A percentile compares a stretch with the other conserved stretches of the same genome.
These are phyloP conservation scores for Drosophila simulans DNA, from an alignment of 1,140 invertebrate species.

Conservation along the genomic window DNA sequence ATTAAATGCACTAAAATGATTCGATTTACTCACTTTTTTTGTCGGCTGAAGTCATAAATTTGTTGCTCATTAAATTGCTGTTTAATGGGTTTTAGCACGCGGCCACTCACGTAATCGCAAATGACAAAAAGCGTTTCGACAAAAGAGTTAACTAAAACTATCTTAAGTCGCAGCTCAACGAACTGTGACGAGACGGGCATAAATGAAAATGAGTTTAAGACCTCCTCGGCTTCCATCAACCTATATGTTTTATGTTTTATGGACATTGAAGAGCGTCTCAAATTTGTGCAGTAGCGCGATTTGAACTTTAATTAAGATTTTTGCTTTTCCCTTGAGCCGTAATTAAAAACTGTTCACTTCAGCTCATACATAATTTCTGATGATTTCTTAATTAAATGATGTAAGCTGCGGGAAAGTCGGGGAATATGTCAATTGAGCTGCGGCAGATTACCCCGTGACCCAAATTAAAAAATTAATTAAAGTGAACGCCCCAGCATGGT, in stretches of 20 bases:
- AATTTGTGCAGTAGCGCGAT: slow-evolving; percentile 51
- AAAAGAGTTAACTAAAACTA: slow-evolving; percentile 41
- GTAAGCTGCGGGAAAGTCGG: slow-evolving; percentile 38
- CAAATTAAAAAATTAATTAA: slow-evolving; percentile 80
- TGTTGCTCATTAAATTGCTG: slow-evolving; percentile 59
- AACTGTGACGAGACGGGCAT: slow-evolving; percentile 47
- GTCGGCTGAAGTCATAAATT: slow-evolving; percentile 60
- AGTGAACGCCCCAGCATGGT: slow-evolving; percentile 58
- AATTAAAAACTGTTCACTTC: slow-evolving; percentile 37
- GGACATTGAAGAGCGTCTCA: slow-evolving; percentile 58
- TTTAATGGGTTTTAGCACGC: slow-evolving; percentile 66
- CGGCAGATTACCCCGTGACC: slow-evolving; percentile 51
- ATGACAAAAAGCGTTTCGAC: slow-evolving; percentile 49
- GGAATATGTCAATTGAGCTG: slow-evolving; percentile 45
- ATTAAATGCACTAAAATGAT: slow-evolving; percentile 53
- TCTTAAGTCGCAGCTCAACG: slow-evolving; percentile 53
- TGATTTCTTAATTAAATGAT: slow-evolving; percentile 65
- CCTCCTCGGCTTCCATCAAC: slow-evolving; percentile 26
- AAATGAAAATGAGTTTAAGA: slow-evolving; percentile 19
- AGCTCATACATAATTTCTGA: slow-evolving; percentile 34
- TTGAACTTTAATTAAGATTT: slow-evolving; percentile 59
- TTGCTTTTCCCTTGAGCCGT: slow-evolving; percentile 60
- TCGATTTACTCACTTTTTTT: slow-evolving; percentile 47
- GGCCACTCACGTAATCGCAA: slow-evolving; percentile 69
- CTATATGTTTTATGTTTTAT: slow-evolving; percentile 61